Base-by-base conservation (phyloP, 2,113 vertebrate species). In the Platysternon megacephalum region DNA sequence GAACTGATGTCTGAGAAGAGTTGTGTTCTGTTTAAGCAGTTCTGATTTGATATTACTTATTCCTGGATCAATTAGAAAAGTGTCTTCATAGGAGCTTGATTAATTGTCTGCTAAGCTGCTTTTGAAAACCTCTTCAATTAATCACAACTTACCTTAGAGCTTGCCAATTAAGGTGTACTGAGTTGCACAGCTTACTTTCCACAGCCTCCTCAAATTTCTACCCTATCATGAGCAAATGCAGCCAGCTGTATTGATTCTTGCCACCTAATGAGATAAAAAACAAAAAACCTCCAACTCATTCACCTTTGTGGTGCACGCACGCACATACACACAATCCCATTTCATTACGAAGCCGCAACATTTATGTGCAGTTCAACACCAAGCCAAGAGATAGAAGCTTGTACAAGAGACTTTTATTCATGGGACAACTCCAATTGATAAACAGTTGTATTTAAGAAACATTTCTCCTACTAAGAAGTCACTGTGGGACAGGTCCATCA, bases 61-160 rank as follows among this genome's bases (percentile, higher is more conserved):
- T 92, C 83, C 24, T 87, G 61, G 17, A 86, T 95, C 85, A 95
- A 61, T 91, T 93, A 94, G 85, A 16, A 87, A 90, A 93, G 85
- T 87, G 85, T 78, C 93, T 96, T 95, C 3, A 0, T 55, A 94
- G 90, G 29, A 87, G 48, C 83, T 93, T 94, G 90, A 94, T 94
- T 95, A 97, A 95, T 93, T 91, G 48, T 82, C 80, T 94, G 83
- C 85, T 96, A 72, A 96, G 52, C 76, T 92, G 87, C 89, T 94
- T 94, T 92, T 91, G 87, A 68, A 92, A 95, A 91, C 42, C 83
- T 86, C 52, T 93, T 84, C 89, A 82, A 9, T 95, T 92, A 95
- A 94, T 94, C 93, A 93, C 89, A 92, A 4, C 21, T 87, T 86
- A 87, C 89, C 84, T 93, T 92, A 95, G 88, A 95, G 89, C 11